These are phyloP conservation scores for Calyptomena viridis DNA, from an alignment of 2,113 vertebrate genomes.

Conservation along the genomic window DNA sequence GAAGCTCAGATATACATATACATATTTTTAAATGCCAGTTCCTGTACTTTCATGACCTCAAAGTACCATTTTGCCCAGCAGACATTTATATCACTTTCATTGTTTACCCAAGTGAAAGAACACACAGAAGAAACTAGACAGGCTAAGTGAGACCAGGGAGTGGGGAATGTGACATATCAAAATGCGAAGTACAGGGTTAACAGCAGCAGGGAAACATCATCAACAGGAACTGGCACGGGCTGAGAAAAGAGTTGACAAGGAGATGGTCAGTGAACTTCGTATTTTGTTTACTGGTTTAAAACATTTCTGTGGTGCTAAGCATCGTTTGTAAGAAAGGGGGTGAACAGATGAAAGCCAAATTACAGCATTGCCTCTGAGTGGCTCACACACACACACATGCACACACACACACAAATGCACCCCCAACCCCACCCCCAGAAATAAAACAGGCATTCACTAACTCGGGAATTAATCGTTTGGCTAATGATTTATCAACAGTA, in stretches of 20 bases:
- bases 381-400: not conserved
- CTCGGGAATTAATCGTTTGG: not conserved
- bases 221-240: not conserved
- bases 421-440: not conserved
- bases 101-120: slow-evolving; percentile 52
- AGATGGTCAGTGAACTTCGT: slow-evolving; percentile 4
- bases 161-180: not conserved
- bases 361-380: slow-evolving; percentile 39
- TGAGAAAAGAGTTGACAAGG: slow-evolving; percentile 45
- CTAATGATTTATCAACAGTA: slow-evolving; percentile 14
- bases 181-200: slow-evolving; percentile 6
- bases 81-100: slow-evolving; percentile 31
- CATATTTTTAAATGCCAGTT: not conserved
- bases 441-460: slow-evolving; percentile 1
- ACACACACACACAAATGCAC: not conserved
- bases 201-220: not conserved
- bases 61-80: slow-evolving; percentile 49
- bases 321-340: not conserved
- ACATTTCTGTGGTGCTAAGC: slow-evolving; percentile 3
- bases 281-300: slow-evolving; percentile 46
- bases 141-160: not conserved
- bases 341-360: slow-evolving; percentile 31
- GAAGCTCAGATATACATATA: not conserved
- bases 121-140: not conserved
- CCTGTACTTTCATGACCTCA: slow-evolving; percentile 3